A percentile compares a stretch with the other conserved stretches of the same genome.
These are phyloP conservation scores for Patagioenas fasciata DNA, from an alignment of 2,113 vertebrate genomes.

Conservation along the genomic window DNA sequence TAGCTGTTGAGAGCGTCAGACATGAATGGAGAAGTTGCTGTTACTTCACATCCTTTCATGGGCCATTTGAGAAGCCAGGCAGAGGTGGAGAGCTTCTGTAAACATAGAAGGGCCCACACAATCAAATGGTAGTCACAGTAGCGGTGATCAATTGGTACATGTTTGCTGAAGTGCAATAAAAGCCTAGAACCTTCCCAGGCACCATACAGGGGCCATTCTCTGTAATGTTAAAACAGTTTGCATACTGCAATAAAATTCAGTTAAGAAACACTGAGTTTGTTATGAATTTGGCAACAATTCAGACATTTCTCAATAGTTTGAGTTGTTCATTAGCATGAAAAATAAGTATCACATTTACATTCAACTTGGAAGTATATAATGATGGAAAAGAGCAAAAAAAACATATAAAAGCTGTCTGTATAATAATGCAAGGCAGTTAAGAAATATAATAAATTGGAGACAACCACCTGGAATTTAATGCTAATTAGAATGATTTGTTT, in stretches of 20 bases:
- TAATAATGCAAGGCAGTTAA: slow-evolving; percentile 39
- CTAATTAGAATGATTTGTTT: slow-evolving; percentile 63
- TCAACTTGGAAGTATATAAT: slow-evolving; percentile 50
- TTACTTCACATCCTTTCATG: background rate
- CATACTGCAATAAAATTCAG: slow-evolving; percentile 14
- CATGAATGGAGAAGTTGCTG: background rate
- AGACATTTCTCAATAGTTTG: slow-evolving; percentile 8
- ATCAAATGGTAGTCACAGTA: background rate
- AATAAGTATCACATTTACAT: slow-evolving; percentile 52
- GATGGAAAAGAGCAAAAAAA: slow-evolving; percentile 55
- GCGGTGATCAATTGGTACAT: background rate
- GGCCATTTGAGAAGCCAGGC: background rate
- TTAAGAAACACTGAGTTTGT: slow-evolving; percentile 25
- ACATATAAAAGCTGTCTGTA: slow-evolving; percentile 45
- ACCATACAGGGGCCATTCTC: background rate
- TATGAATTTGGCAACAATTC: slow-evolving; percentile 26
- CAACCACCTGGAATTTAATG: slow-evolving; percentile 36
- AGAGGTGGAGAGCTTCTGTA: background rate
- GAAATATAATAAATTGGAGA: slow-evolving; percentile 62
- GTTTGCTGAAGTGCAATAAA: background rate
- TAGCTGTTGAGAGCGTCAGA: background rate
- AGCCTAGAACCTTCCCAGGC: background rate
- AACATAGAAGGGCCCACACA: accelerated
- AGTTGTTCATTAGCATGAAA: slow-evolving; percentile 62
- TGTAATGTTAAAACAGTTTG: background rate